These are phyloP conservation scores for Leptoteleia sp. DNA, from an alignment of 1,140 invertebrate species.

Conservation along the genomic window DNA sequence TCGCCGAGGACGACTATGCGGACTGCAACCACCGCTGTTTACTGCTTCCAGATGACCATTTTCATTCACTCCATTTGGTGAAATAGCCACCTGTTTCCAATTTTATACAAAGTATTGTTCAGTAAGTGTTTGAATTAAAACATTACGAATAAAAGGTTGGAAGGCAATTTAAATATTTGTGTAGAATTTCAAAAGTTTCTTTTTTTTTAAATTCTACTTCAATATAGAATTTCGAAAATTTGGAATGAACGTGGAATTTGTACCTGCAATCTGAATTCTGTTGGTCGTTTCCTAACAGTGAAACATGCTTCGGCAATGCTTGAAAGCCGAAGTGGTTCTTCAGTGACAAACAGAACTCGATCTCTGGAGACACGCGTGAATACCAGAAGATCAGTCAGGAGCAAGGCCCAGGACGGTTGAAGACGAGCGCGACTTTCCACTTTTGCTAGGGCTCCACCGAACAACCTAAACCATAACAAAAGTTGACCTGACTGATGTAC, in stretches of 20 bases:
- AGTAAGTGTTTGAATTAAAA: too few relatives aligned
- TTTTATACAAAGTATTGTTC: constrained; percentile 23
- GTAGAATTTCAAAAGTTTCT: too few relatives aligned
- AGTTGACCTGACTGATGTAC: too few relatives aligned
- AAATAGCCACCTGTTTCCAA: constrained; percentile 55
- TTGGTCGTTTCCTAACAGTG: constrained; percentile 88
- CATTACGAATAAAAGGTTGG: too few relatives aligned
- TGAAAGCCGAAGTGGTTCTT: constrained; percentile 89
- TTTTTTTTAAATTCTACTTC: too few relatives aligned
- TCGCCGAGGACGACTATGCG: constrained; percentile 80
- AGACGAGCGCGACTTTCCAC: constrained; percentile 89
- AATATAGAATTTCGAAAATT: too few relatives aligned
- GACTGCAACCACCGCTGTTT: constrained; percentile 78
- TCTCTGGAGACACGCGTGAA: constrained; percentile 92
- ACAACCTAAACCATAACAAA: constrained; percentile 82
- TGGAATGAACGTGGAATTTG: too few relatives aligned
- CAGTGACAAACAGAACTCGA: constrained; percentile 91
- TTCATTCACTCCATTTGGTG: constrained; percentile 64
- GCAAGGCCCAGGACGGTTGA: constrained; percentile 90
- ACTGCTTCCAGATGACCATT: constrained; percentile 68
- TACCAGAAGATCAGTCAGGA: constrained; percentile 90
- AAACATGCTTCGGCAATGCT: constrained; percentile 91
- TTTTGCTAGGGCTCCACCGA: constrained; percentile 90
- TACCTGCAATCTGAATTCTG: constrained; percentile 78
- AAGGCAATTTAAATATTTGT: too few relatives aligned